Percentiles rank a stretch among this genome's conserved stretches.
These are phyloP conservation scores for Pharmacophagus antenor DNA, from an alignment of 2,888 invertebrate species.

Conservation along the genomic window DNA sequence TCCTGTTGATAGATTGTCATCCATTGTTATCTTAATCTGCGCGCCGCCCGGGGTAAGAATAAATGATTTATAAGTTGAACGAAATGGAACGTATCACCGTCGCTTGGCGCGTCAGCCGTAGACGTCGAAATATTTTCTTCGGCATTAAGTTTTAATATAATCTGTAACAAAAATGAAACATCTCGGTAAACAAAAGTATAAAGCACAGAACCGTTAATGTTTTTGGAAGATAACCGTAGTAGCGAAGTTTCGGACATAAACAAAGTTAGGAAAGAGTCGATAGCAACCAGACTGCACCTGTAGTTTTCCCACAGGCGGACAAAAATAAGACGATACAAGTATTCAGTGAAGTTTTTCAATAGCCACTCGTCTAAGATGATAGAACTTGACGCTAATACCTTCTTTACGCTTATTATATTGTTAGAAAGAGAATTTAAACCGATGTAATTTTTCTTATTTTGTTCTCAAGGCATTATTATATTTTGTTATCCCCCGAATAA, in stretches of 20 bases:
- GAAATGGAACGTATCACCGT: slow-evolving; percentile 31
- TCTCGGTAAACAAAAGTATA: slow-evolving; percentile 15
- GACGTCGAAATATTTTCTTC: slow-evolving; percentile 6
- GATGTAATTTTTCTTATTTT: slow-evolving; percentile 10
- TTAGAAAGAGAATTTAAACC: slow-evolving; percentile 16
- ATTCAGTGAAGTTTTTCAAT: slow-evolving; percentile 35
- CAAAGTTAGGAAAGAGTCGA: slow-evolving; percentile 38
- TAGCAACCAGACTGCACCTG: slow-evolving; percentile 44
- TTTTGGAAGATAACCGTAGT: slow-evolving; percentile 18
- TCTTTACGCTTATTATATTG: slow-evolving; percentile 29
- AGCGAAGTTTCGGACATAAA: slow-evolving; percentile 31
- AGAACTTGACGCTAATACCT: slow-evolving; percentile 33
- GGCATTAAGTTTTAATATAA: slow-evolving; percentile 28
- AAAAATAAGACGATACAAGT: slow-evolving; percentile 36
- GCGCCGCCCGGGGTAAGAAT: slow-evolving; percentile 59
- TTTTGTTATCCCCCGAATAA: slow-evolving; percentile 22
- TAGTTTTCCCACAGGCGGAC: slow-evolving; percentile 41
- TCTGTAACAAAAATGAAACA: slow-evolving; percentile 17
- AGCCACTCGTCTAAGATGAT: slow-evolving; percentile 36
- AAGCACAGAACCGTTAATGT: slow-evolving; percentile 17
- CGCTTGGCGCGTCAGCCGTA: slow-evolving; percentile 25
- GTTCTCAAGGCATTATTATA: slow-evolving; percentile 18
- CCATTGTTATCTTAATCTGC: slow-evolving; percentile 76
- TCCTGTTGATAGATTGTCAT: slow-evolving; percentile 71
- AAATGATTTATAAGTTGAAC: slow-evolving; percentile 70